Base-by-base conservation (phyloP, 2,113 vertebrate genomes). In the Syngnathoides biaculeatus region DNA sequence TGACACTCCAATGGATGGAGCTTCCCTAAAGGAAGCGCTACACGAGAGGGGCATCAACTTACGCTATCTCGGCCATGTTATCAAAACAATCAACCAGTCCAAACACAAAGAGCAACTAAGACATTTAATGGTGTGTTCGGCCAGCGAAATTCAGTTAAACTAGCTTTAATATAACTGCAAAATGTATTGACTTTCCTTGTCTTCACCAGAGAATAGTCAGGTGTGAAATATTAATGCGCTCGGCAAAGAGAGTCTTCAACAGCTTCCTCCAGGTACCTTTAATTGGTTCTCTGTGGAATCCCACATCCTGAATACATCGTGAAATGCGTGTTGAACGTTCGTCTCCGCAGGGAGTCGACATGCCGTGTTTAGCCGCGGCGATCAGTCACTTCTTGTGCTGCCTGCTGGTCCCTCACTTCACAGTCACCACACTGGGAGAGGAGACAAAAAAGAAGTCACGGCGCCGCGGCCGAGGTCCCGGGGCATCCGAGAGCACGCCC, bases 341-440 rank as follows among this genome's bases (percentile, higher is more conserved):
- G 8, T 74, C 39, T 71, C 47, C 55, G 40, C 68, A 92, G 93
- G 90, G 89, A 3, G 89, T 93, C 72, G 93, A 94, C 19, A 68
- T 91, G 53, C 85, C 91, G 0, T 89, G 83, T 66, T 77, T 94
- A 20, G 92, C 92, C 4, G 79, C 89, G 75, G 93, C 93, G 10
- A 74, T 91, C 64, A 93, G 92, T 82, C 93, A 93, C 74, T 94
- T 94, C 77, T 84, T 93, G 58, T 91, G 91, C 84, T 93, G 93
- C 79, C 82, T 94, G n/a, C 68, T 94, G 75, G 90, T 93, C 59
- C 87, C 90, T 27, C 88, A 92, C 79, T 89, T 91, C 75, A 87
- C 71, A 0, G 75, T 91, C 14, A 61, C 86, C 20, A 20, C 88
- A 53, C 80, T 58, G 1, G 88, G 77, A 43, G 93, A 93, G 66